Evolutionary conservation across 2,113 vertebrate species (phyloP).

Genomic region (Poecilia latipinna): DNA sequence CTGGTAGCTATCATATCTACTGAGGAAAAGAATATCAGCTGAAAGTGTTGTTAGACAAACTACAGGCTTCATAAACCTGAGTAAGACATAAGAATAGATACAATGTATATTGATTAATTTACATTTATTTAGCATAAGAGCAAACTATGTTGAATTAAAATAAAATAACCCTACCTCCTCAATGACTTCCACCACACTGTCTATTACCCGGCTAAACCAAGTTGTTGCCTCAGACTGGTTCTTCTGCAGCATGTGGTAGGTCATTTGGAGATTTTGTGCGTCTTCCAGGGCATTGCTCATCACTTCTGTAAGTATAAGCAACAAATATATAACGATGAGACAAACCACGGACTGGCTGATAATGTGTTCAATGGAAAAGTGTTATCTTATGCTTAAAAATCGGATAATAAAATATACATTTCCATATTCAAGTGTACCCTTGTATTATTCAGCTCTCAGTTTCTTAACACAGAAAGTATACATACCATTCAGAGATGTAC

Average conservation of each 20-base stretch:
- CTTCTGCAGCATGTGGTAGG: constrained; percentile 41
- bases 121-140: not conserved
- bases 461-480: not conserved
- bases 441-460: constrained; percentile 8
- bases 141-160: not conserved
- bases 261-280: constrained; percentile 34
- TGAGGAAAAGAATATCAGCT: not conserved
- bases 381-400: not conserved
- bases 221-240: constrained; percentile 53
- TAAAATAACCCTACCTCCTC: constrained; percentile 47
- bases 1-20: not conserved
- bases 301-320: constrained; percentile 58
- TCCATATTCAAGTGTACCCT: constrained; percentile 23
- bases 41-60: not conserved
- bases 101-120: not conserved
- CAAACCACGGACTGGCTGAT: not conserved
- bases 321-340: not conserved
- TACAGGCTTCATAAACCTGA: not conserved
- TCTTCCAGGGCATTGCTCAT: constrained; percentile 51
- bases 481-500: not conserved
- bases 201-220: constrained; percentile 45
- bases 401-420: not conserved
- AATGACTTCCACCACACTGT: constrained; percentile 44
- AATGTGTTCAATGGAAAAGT: not conserved
- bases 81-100: not conserved